A percentile compares a stretch with the other conserved stretches of the same genome.
Evolutionary conservation across 2,113 vertebrate species (phyloP).

Genomic region (Myotis brandtii): DNA sequence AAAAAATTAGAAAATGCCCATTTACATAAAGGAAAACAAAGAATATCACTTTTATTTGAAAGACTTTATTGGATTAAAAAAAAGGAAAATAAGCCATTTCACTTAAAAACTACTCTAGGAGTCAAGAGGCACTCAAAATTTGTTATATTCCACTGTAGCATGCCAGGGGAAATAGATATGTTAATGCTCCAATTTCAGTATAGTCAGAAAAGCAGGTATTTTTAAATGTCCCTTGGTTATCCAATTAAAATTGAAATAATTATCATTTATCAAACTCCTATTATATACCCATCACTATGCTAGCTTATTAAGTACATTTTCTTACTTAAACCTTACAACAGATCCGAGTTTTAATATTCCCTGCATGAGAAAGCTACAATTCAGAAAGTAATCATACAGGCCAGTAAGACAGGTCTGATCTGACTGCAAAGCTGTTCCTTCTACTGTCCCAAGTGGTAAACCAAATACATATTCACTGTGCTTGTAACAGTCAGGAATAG

Average conservation of each 20-base stretch:
- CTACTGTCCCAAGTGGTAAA: not conserved
- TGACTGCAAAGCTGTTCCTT: not conserved
- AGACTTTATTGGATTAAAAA: not conserved
- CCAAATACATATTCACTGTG: not conserved
- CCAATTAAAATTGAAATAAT: slow-evolving; percentile 4
- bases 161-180: not conserved
- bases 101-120: not conserved
- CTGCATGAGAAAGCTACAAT: not conserved
- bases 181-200: not conserved
- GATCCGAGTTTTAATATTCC: not conserved
- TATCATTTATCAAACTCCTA: not conserved
- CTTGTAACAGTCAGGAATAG: not conserved
- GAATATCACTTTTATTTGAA: slow-evolving; percentile 8
- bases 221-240: not conserved
- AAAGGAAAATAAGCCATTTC: slow-evolving; percentile 10
- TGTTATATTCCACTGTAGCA: not conserved
- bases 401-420: not conserved
- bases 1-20: not conserved
- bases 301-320: not conserved
- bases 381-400: not conserved
- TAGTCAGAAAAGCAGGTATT: not conserved
- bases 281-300: not conserved
- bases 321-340: slow-evolving; percentile 19
- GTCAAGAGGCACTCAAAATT: not conserved
- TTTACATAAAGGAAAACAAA: slow-evolving; percentile 20